Evolutionary conservation across 2,797 vertebrate genomes (phyloP).

Genomic region (Zalophus californianus): DNA sequence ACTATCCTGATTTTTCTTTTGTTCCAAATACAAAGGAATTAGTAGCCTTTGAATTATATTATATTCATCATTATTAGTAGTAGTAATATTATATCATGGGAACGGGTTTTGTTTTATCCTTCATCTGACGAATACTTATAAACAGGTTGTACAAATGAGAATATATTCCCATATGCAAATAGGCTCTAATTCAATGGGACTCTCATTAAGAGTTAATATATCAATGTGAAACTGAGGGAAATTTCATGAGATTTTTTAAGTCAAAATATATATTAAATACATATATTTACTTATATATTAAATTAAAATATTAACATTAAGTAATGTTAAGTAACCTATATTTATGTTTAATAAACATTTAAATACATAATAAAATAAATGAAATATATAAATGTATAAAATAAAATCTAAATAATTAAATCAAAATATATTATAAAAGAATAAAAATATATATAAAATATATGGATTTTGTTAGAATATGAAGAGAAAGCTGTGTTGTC

Average conservation of each 20-base stretch:
- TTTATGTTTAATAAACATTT: neutral
- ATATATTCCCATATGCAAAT: neutral
- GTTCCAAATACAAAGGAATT: neutral
- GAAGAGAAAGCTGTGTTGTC: neutral
- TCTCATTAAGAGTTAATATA: neutral
- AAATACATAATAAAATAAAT: neutral
- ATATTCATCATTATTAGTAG: too few species aligned
- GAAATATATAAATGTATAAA: neutral
- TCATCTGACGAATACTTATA: neutral
- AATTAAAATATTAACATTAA: neutral
- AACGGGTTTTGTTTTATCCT: neutral
- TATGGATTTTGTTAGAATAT: neutral
- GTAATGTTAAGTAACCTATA: neutral
- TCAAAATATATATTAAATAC: constrained; percentile 14
- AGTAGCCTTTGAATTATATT: neutral
- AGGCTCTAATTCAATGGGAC: neutral
- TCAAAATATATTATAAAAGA: neutral
- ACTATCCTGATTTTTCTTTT: neutral
- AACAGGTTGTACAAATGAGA: neutral
- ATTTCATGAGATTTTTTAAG: neutral
- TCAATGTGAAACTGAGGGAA: neutral
- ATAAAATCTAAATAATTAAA: neutral
- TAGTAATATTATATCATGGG: neutral
- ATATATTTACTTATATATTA: neutral
- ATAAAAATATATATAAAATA: neutral